phyloP scores from a whole-genome alignment of 2,797 vertebrate genomes.

The Coracias cyanogaster region DNA sequence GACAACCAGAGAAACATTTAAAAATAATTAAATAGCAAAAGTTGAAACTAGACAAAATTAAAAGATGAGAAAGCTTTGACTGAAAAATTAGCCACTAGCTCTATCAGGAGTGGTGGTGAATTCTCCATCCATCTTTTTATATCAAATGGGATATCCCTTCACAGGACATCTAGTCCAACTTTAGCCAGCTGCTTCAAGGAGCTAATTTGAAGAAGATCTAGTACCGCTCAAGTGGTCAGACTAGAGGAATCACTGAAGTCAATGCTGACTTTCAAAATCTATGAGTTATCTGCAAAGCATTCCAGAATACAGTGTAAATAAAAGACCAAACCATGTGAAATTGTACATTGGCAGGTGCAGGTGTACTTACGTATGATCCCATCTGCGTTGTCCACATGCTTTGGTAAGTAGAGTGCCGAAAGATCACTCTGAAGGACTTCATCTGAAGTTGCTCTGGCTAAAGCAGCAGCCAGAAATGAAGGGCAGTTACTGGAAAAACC shows the following conservation, averaged over 20 bases:
- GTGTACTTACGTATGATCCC: conserved; percentile 89
- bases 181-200: not conserved
- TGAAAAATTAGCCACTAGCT: not conserved
- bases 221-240: not conserved
- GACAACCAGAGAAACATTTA: not conserved
- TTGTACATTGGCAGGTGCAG: not conserved
- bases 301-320: not conserved
- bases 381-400: conserved; percentile 86
- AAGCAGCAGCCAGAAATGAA: conserved; percentile 93
- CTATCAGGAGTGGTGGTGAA: not conserved
- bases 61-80: not conserved
- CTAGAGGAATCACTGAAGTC: not conserved
- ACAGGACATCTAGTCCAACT: too few species aligned
- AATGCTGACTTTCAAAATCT: not conserved
- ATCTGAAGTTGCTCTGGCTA: conserved; percentile 93
- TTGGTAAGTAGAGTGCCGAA: conserved; percentile 86
- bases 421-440: conserved; percentile 93
- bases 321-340: not conserved
- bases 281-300: not conserved
- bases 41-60: not conserved
- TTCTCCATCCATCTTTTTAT: not conserved
- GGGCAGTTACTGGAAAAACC: conserved; percentile 85
- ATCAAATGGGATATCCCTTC: not conserved
- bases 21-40: not conserved
- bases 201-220: not conserved